Evolutionary conservation across 2,888 invertebrate species (phyloP).

Genomic region (Pterostichus madidus): DNA sequence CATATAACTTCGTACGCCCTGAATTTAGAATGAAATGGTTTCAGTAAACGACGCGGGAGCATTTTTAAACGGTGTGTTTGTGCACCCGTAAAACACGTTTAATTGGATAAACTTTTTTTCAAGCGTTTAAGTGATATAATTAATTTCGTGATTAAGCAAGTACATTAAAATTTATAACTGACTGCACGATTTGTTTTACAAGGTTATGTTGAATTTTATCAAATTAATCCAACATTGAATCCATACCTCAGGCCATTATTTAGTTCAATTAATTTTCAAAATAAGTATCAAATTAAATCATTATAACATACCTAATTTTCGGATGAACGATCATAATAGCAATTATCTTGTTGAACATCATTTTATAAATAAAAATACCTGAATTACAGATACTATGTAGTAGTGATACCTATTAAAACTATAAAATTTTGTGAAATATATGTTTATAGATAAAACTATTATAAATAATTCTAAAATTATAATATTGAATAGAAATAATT

Average conservation of each 20-base stretch:
- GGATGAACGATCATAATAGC: not conserved
- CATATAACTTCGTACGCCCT: slow-evolving; percentile 73
- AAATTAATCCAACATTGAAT: slow-evolving; percentile 11
- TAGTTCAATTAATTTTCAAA: not conserved
- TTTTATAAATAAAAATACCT: slow-evolving; percentile 26
- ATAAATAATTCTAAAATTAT: too few species aligned
- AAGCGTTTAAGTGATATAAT: slow-evolving; percentile 59
- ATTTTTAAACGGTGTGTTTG: slow-evolving; percentile 62
- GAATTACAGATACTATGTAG: slow-evolving; percentile 3
- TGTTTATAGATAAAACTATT: too few species aligned
- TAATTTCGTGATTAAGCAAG: slow-evolving; percentile 57
- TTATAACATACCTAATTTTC: slow-evolving; percentile 6
- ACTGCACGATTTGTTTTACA: slow-evolving; percentile 2
- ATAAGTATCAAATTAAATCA: slow-evolving; percentile 24
- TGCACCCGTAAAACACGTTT: slow-evolving; percentile 62
- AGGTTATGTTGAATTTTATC: slow-evolving; percentile 14
- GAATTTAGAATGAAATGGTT: slow-evolving; percentile 60
- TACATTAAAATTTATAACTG: slow-evolving; percentile 50
- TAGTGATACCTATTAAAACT: not conserved
- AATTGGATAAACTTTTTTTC: slow-evolving; percentile 59
- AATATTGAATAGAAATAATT: not conserved
- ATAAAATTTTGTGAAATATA: too few species aligned
- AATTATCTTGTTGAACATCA: slow-evolving; percentile 32
- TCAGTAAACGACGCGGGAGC: slow-evolving; percentile 26
- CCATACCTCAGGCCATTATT: slow-evolving; percentile 10